Percentiles rank a stretch among this genome's conserved stretches.
phyloP scores from a whole-genome alignment of 2,888 invertebrate genomes.

The Rutpela maculata region DNA sequence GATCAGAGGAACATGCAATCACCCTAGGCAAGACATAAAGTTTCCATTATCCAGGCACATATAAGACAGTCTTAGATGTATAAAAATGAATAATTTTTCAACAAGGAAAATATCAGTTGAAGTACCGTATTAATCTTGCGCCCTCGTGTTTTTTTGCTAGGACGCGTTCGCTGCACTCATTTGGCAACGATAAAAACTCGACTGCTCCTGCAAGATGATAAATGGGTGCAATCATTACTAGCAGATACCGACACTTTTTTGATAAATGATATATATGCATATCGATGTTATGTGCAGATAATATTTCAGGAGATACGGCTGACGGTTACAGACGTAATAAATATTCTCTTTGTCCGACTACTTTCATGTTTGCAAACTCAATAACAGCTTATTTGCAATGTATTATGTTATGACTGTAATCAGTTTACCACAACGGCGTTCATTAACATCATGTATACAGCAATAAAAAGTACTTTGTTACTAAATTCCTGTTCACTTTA shows the following conservation, averaged over 20 bases:
- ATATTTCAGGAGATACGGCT: slow-evolving; percentile 8
- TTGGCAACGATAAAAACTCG: slow-evolving; percentile 38
- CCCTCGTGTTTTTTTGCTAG: slow-evolving; percentile 33
- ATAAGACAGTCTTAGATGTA: slow-evolving; percentile 33
- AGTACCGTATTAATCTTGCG: slow-evolving; percentile 36
- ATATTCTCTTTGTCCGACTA: slow-evolving; percentile 2
- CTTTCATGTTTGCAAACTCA: slow-evolving; percentile 5
- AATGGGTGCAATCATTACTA: slow-evolving; percentile 41
- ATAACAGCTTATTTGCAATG: neutral
- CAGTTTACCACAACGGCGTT: neutral
- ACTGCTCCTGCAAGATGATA: slow-evolving; percentile 38
- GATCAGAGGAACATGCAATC: slow-evolving; percentile 32
- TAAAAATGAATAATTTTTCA: slow-evolving; percentile 44
- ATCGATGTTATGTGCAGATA: slow-evolving; percentile 26
- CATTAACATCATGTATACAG: neutral
- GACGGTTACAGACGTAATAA: neutral
- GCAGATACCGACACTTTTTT: slow-evolving; percentile 41
- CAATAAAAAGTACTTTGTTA: neutral
- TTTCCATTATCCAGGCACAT: slow-evolving; percentile 38
- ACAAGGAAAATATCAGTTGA: slow-evolving; percentile 39
- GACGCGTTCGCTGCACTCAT: slow-evolving; percentile 39
- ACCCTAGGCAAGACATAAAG: slow-evolving; percentile 40
- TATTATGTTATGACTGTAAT: neutral
- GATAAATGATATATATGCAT: slow-evolving; percentile 40
- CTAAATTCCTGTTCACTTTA: no score